Evolutionary conservation across 2,888 invertebrate genomes (phyloP), one percentile per base, ranked within the genome.

Genomic region (Agrochola lota): DNA sequence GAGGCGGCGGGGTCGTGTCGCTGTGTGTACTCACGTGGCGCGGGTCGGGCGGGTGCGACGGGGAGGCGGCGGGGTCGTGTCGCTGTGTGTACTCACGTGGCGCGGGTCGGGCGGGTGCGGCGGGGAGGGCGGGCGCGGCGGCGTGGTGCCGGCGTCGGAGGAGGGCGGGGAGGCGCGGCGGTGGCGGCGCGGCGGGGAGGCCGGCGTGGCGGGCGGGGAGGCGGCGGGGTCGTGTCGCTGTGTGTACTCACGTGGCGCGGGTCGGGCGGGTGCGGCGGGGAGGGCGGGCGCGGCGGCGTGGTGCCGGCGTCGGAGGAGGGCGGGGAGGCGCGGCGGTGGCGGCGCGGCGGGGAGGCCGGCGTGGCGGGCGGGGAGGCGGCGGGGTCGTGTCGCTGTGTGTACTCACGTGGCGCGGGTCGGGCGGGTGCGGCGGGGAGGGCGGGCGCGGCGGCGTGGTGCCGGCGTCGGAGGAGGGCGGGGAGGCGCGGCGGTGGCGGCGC

Each of bases 101-200:
- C 80, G 23, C 20, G 80, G 78, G 77, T 78, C 77, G 71, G 80
- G 77, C 77, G 83, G 78, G 67, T 57, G 83, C 68, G 78, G 68
- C n/a, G 84, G 71, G 1, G 78, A 68, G 57, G 85, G 78, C 77
- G 86, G 85, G 52, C 83, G 81, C 74, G 85, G 84, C 66, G 91
- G 87, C 73, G 68, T 46, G 67, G 26, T 30, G 46, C 9, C 40
- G 40, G 1, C 35, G 69, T 23, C 49, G 55, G 17, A 2, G 40
- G 71, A 49, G 46, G 60, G 40, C 43, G 80, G 55, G 11, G 57
- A 26, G 64, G 71, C 67, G 84, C 71, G 85, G 74, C 74, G 80
- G 67, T 68, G 80, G 60, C 23, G 72, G 60, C 62, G 62, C 23
- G 72, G 40, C 23, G 72, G 68, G 15, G 49, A 46, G 46, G n/a